A percentile compares a stretch with the other conserved stretches of the same genome.
Conservation (phyloP, 2,888 invertebrate species). For the Idaea straminata region DNA sequence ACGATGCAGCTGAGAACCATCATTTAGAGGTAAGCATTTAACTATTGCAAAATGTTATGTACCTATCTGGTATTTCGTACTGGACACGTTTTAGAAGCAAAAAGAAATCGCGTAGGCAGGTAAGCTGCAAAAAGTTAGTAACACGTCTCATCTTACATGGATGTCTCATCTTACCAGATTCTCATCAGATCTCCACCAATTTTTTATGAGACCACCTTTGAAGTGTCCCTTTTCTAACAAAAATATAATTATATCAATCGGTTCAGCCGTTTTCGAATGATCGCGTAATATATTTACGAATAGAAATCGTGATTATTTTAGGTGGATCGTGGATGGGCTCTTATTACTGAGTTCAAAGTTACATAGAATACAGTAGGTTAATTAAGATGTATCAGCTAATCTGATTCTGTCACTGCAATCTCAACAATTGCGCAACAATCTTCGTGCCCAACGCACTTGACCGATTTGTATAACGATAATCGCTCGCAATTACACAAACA, state of each 20-base stretch:
- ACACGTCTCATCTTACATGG: too few species aligned
- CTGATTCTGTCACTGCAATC: slow-evolving; percentile 1
- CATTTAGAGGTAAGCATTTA: slow-evolving; percentile 86
- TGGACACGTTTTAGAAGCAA: too few species aligned
- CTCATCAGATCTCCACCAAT: too few species aligned
- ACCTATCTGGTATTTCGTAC: too few species aligned
- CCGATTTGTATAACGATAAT: slow-evolving; percentile 19
- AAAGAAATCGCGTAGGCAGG: too few species aligned
- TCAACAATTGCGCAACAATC: slow-evolving; percentile 6
- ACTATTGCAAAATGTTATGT: neutral
- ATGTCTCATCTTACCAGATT: too few species aligned
- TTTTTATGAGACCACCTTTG: too few species aligned
- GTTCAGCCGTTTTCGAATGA: too few species aligned
- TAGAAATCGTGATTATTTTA: neutral
- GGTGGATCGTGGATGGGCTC: neutral
- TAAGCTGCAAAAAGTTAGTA: too few species aligned
- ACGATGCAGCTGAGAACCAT: slow-evolving; percentile 94
- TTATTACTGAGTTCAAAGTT: neutral
- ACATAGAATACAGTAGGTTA: neutral
- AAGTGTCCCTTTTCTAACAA: too few species aligned
- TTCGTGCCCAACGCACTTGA: slow-evolving; percentile 12
- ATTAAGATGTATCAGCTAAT: neutral
- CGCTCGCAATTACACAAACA: slow-evolving; percentile 29
- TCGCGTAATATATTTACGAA: too few species aligned
- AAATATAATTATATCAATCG: too few species aligned